phyloP scores from a whole-genome alignment of 2,797 vertebrate species.

The Pipistrellus nathusii region DNA sequence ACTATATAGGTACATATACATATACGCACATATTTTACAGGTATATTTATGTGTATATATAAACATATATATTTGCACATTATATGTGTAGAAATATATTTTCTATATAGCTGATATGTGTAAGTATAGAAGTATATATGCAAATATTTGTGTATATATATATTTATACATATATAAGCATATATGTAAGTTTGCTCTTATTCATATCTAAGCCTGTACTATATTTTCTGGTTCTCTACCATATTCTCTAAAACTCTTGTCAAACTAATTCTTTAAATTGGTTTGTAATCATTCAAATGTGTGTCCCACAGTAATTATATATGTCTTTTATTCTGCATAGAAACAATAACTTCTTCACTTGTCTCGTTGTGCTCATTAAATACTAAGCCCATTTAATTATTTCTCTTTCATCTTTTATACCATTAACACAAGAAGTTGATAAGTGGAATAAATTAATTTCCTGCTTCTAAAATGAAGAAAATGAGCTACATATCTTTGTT shows the following conservation, averaged over 20 bases:
- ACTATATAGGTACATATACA: not conserved
- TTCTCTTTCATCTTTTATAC: not conserved
- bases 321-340: not conserved
- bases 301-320: not conserved
- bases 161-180: not conserved
- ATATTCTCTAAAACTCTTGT: not conserved
- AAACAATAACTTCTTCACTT: not conserved
- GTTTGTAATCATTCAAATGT: not conserved
- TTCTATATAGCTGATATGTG: not conserved
- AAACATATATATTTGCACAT: not conserved
- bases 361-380: not conserved
- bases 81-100: not conserved
- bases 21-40: not conserved
- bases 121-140: not conserved
- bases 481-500: not conserved
- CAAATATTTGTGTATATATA: too few species aligned
- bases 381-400: not conserved
- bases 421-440: not conserved
- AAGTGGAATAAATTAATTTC: conserved; percentile 29
- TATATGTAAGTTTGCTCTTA: not conserved
- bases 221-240: not conserved
- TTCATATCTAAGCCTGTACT: not conserved
- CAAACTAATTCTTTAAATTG: conserved; percentile 51
- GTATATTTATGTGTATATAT: not conserved
- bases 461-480: conserved; percentile 27